phyloP scores from a whole-genome alignment of 1,140 invertebrate species.

The Heliothis subflexa region DNA sequence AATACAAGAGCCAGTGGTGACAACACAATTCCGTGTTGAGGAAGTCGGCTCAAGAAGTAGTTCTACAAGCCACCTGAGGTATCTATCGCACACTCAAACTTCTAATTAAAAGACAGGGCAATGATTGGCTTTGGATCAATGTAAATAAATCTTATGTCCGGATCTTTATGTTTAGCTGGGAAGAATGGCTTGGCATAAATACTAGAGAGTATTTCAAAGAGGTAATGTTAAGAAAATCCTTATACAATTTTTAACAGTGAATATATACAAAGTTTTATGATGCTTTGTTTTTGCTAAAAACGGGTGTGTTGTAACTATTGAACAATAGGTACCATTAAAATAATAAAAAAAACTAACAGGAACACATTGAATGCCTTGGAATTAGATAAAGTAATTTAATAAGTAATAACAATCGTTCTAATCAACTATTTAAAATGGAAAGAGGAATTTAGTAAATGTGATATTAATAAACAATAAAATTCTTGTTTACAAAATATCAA shows the following conservation, averaged over 20 bases:
- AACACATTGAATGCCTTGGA: slow-evolving; percentile 30
- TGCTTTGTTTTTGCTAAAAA: slow-evolving; percentile 2
- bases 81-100: slow-evolving; percentile 1
- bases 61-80: slow-evolving; percentile 8
- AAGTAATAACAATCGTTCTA: slow-evolving; percentile 1
- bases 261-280: slow-evolving; percentile 22
- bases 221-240: slow-evolving; percentile 28
- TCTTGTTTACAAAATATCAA: not conserved
- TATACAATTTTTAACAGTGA: slow-evolving; percentile 20
- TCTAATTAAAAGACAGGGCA: slow-evolving; percentile 6
- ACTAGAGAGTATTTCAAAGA: slow-evolving; percentile 31
- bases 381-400: slow-evolving; percentile 13
- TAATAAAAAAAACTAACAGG: slow-evolving; percentile 30
- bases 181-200: slow-evolving; percentile 32
- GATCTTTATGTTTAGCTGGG: not conserved
- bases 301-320: not conserved
- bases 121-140: slow-evolving; percentile 1
- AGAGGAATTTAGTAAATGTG: not conserved
- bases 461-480: not conserved
- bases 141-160: slow-evolving; percentile 8
- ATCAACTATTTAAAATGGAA: slow-evolving; percentile 9
- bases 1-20: not conserved
- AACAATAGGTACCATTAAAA: not conserved
- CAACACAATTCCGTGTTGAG: not conserved
- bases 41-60: not conserved